Conservation (phyloP, 2,888 invertebrate species). For the Petrolisthes manimaculis region DNA sequence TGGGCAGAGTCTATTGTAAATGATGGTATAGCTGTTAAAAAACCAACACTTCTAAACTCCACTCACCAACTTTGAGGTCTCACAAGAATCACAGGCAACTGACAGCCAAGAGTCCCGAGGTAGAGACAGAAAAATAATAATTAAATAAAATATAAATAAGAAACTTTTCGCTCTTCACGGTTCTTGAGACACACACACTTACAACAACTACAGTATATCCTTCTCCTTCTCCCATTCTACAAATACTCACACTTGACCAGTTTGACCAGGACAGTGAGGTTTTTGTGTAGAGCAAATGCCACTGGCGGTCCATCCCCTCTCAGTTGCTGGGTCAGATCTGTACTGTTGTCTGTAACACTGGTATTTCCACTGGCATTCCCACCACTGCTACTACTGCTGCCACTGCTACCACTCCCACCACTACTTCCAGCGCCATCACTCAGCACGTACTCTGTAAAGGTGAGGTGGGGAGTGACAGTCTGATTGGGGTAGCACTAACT, state of each 20-base stretch:
- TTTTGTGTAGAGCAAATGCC: conserved; percentile 81
- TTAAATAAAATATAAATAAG: too few species aligned
- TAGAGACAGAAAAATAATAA: too few species aligned
- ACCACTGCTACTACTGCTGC: not conserved
- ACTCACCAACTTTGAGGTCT: too few species aligned
- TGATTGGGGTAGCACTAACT: not conserved
- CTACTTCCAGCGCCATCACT: conserved; percentile 36
- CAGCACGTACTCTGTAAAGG: conserved; percentile 46
- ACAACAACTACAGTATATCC: too few species aligned
- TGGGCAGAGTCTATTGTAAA: too few species aligned
- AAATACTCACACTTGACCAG: conserved; percentile 77
- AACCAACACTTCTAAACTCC: too few species aligned
- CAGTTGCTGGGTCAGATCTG: conserved; percentile 67
- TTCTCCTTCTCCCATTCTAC: too few species aligned
- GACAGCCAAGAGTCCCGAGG: too few species aligned
- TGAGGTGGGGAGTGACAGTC: not conserved
- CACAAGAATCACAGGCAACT: too few species aligned
- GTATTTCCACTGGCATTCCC: not conserved
- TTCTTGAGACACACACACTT: too few species aligned
- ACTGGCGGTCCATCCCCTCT: conserved; percentile 74
- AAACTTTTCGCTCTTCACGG: too few species aligned
- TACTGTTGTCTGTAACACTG: not conserved
- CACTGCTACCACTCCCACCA: not conserved
- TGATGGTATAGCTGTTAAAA: too few species aligned
- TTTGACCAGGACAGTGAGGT: conserved; percentile 81